A percentile compares a stretch with the other conserved stretches of the same genome.
Evolutionary conservation across 2,888 invertebrate species (phyloP).

Genomic region (Brachyptera risi): DNA sequence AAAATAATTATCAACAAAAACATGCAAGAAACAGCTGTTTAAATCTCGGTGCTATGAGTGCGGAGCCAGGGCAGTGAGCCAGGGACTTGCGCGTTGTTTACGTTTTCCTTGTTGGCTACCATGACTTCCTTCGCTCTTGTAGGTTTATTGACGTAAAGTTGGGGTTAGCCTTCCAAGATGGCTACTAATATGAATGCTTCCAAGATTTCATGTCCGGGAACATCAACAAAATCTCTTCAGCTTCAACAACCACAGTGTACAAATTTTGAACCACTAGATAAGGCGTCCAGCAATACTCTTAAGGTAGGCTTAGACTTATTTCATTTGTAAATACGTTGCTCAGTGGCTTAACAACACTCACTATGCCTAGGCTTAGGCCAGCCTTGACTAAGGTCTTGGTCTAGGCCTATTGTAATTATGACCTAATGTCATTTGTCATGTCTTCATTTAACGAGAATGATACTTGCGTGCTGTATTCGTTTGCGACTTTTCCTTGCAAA

Average conservation of each 20-base stretch:
- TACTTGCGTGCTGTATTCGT: too few relatives aligned
- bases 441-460: background rate
- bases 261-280: slow-evolving; percentile 33
- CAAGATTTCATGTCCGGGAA: slow-evolving; percentile 32
- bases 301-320: slow-evolving; percentile 29
- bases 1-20: too few relatives aligned
- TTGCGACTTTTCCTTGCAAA: too few relatives aligned
- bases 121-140: too few relatives aligned
- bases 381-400: background rate
- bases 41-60: too few relatives aligned
- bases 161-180: slow-evolving; percentile 29
- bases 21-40: too few relatives aligned
- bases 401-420: background rate
- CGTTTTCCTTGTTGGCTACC: too few relatives aligned
- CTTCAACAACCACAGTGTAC: slow-evolving; percentile 26
- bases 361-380: too few relatives aligned
- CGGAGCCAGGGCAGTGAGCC: too few relatives aligned
- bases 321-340: background rate
- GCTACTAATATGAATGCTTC: slow-evolving; percentile 34
- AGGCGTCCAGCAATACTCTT: slow-evolving; percentile 33
- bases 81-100: too few relatives aligned
- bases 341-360: too few relatives aligned
- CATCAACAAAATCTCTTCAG: slow-evolving; percentile 33
- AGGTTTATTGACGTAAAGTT: background rate
- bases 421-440: background rate